Conservation (phyloP, 1,140 invertebrate species). For the Drosophila suzukii region DNA sequence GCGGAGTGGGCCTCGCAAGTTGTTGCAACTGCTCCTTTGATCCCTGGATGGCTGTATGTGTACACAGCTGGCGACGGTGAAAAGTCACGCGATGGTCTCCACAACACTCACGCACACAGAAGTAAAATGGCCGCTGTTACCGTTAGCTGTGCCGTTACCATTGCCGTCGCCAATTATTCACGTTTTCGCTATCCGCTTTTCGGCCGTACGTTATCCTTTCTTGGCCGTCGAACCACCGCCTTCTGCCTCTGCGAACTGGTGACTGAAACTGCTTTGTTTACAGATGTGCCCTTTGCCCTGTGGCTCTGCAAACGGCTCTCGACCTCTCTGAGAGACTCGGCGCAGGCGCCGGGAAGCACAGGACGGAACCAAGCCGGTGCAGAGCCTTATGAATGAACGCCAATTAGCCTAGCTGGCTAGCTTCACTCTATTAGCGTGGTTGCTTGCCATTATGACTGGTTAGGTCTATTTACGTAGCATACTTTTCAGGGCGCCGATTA, state of each 20-base stretch:
- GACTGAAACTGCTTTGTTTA: conserved; percentile 61
- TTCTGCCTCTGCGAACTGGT: conserved; percentile 23
- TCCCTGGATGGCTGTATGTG: conserved; percentile 16
- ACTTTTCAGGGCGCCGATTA: conserved; percentile 10
- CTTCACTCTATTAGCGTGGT: conserved; percentile 58
- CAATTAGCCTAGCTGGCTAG: conserved; percentile 56
- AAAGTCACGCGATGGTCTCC: conserved; percentile 30
- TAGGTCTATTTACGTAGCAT: conserved; percentile 22
- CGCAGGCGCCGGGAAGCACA: conserved; percentile 16
- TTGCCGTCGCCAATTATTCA: conserved; percentile 32
- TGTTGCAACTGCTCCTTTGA: conserved; percentile 39
- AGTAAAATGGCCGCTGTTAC: conserved; percentile 4
- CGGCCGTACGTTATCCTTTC: not conserved
- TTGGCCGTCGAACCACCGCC: conserved; percentile 27
- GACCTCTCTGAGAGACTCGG: not conserved
- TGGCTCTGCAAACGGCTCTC: not conserved
- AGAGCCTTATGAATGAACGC: conserved; percentile 62
- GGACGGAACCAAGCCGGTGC: conserved; percentile 20
- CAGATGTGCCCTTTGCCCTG: not conserved
- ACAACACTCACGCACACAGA: conserved; percentile 38
- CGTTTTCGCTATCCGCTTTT: not conserved
- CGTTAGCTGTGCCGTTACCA: conserved; percentile 10
- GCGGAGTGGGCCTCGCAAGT: conserved; percentile 14
- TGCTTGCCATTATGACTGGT: conserved; percentile 46
- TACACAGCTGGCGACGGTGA: conserved; percentile 10